Conservation (phyloP, 2,113 vertebrate genomes). For the Trochalopteron elliotii region DNA sequence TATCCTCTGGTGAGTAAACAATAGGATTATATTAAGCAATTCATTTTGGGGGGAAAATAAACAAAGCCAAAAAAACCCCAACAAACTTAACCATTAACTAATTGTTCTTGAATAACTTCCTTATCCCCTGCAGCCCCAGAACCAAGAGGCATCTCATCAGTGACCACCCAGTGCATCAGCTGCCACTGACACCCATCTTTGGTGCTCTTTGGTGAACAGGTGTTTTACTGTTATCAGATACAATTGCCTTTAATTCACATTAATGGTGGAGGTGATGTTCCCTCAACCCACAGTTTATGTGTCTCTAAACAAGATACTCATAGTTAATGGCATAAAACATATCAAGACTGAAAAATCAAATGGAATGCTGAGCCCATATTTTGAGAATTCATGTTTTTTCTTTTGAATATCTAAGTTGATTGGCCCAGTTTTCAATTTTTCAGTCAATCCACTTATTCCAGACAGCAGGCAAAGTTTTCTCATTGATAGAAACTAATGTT, state of each 20-base stretch:
- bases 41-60: not conserved
- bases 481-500: constrained; percentile 20
- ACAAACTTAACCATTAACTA: not conserved
- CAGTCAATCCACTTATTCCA: not conserved
- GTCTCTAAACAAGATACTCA: not conserved
- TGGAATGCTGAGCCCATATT: not conserved
- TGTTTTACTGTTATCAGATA: not conserved
- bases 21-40: not conserved
- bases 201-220: not conserved
- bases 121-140: not conserved
- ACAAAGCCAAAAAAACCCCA: not conserved
- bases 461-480: not conserved
- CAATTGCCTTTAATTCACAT: not conserved
- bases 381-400: not conserved
- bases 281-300: not conserved
- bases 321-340: not conserved
- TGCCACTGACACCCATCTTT: not conserved
- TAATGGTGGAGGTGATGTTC: not conserved
- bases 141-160: not conserved
- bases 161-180: fast-evolving
- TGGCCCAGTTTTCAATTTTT: not conserved
- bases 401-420: not conserved
- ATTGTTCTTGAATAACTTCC: not conserved
- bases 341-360: not conserved
- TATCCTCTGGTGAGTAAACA: not conserved